Evolutionary conservation across 2,888 invertebrate species (phyloP), one percentile per base, ranked within the genome.

Genomic region (Lumbricus terrestris): DNA sequence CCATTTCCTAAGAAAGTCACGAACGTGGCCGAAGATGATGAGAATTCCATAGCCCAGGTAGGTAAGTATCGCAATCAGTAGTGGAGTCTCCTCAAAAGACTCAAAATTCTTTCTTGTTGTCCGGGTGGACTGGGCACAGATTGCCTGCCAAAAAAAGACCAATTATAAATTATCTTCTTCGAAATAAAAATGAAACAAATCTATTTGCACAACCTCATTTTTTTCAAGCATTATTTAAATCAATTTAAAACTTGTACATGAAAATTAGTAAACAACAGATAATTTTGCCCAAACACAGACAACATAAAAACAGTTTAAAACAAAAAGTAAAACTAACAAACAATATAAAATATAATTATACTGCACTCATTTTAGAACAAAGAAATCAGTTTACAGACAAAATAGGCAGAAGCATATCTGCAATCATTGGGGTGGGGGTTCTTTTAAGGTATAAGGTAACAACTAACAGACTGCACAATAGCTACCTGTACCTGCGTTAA

Each of bases 11-110:
- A 99, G 95, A 92, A 98, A 96, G 95, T 98, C 98, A 95, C 98
- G 97, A 93, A 99, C 96, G 95, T 98, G 98, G 90, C 99, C 99
- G 92, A 99, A 96, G 93, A 99, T 96, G 96, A 98, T 97, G 90
- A 99, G 96, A 92, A 99, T 96, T 94, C 97, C 98, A 95, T 98
- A 98, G 92, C 98, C 97, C 97, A 95, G 90, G 95, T 97, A 97
- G 35, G 98, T 98, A 92, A 98, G 96, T 93, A 97, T 96, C 90
- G 97, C 97, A 69, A 98, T 97, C 93, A 97, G 95, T 92, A 98
- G 95, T 29, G 98, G 96, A 91, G 97, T 97, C 94, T 97, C 96
- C 95, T 98, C 98, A 93, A 95, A 95, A 23, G 90, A 91, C 88
- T 92, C 92, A 85, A 90, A 90, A 82, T 40, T 85, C 47, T 90